Base-by-base conservation (phyloP, 2,797 vertebrate species). In the Anisognathus igniventris region DNA sequence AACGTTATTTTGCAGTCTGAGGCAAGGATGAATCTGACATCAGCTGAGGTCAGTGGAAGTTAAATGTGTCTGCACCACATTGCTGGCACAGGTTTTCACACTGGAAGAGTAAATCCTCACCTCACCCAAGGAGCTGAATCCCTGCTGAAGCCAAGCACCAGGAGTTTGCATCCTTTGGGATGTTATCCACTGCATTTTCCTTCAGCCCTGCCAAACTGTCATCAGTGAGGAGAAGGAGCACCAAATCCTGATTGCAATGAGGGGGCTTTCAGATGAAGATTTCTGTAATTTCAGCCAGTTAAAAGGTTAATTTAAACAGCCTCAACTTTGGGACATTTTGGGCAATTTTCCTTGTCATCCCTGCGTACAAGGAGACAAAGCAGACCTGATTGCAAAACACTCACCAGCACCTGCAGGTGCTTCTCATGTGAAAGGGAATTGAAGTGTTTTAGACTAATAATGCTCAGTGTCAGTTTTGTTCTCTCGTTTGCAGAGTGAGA, bases 331-430 rank as follows among this genome's bases (percentile, higher is more conserved):
- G 73, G 79, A 53, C 27, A 9, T 77, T 45, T 80, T 50, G 45
- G 47, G 28, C 24, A 20, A 50, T 91, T 94, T 94, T 58, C 30
- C 40, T 53, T 31, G 83, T 60, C 56, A 37, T 60, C 30, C 37
- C 56, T 66, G 60, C 30, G 6, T 48, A 22, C 42, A 40, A 83
- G 40, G 54, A 91, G 83, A 88, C 92, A 90, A 89, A 91, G 83
- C 51, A 90, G 62, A 88, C 20, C 65, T 96, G 92, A 90, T 92
- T 84, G 86, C 90, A 76, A 62, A 90, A 68, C 64, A 64, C 90
- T 90, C 28, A 14, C 2, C 28, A 37, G 61, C 92, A 91, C 44
- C 90, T 92, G 92, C 86, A 81, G 53, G 16, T 51, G 42, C 80
- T 96, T 58, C 62, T 83, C 61, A 23, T 54, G 58, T 11, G 86